phyloP scores from a whole-genome alignment of 2,797 vertebrate genomes.

The Lagodon rhomboides region DNA sequence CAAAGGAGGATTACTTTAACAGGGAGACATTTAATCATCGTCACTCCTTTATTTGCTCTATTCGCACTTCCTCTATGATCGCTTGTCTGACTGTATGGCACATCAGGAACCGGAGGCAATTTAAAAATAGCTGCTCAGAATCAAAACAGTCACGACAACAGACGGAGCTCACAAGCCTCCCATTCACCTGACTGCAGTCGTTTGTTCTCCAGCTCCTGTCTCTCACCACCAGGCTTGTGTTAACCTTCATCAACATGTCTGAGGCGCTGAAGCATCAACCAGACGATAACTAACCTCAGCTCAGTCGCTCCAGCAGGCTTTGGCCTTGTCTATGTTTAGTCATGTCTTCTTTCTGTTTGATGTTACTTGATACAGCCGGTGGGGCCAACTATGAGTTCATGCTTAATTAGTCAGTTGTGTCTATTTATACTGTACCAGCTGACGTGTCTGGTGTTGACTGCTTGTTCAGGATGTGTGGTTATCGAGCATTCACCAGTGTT shows the following conservation, averaged over 20 bases:
- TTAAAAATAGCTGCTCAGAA: conserved; percentile 37
- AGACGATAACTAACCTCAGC: conserved; percentile 48
- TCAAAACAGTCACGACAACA: conserved; percentile 13
- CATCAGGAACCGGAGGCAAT: conserved; percentile 3
- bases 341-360: conserved; percentile 69
- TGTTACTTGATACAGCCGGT: conserved; percentile 72
- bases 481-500: conserved; percentile 49
- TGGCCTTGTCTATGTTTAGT: conserved; percentile 74
- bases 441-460: conserved; percentile 71
- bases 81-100: background rate
- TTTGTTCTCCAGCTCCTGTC: conserved; percentile 16
- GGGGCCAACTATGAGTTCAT: conserved; percentile 62
- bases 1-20: conserved; percentile 17
- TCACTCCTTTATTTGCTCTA: conserved; percentile 23
- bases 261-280: conserved; percentile 30
- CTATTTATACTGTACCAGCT: conserved; percentile 77
- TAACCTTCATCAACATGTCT: conserved; percentile 38
- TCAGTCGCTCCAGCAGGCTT: conserved; percentile 14
- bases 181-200: conserved; percentile 10
- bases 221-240: conserved; percentile 26
- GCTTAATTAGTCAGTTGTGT: conserved; percentile 76
- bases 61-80: background rate
- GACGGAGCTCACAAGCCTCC: conserved; percentile 1
- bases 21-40: conserved; percentile 16
- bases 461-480: conserved; percentile 74